phyloP scores from a whole-genome alignment of 2,888 invertebrate genomes.

The Colostygia pectinataria region DNA sequence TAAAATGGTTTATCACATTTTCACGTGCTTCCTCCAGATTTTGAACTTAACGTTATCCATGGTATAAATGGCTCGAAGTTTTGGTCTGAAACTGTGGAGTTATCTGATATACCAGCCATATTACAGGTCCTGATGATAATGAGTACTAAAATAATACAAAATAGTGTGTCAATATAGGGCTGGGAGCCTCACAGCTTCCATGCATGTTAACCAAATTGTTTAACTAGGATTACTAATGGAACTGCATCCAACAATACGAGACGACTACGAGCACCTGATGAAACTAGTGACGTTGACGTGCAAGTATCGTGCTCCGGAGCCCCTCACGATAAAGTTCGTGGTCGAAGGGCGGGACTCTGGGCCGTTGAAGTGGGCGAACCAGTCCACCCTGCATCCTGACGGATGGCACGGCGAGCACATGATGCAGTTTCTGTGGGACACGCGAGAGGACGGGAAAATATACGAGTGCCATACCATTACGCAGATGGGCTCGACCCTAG shows the following conservation, averaged over 20 bases:
- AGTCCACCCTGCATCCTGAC: conserved; percentile 54
- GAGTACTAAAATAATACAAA: no score
- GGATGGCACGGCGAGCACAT: conserved; percentile 65
- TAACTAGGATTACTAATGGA: conserved; percentile 71
- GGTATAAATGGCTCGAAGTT: no score
- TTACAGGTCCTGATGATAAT: no score
- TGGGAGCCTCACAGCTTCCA: no score
- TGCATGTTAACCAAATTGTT: conserved; percentile 31
- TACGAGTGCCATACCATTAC: conserved; percentile 70
- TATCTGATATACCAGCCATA: no score
- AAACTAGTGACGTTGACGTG: conserved; percentile 60
- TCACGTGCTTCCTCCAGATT: no score
- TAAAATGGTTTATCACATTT: no score
- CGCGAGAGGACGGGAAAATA: conserved; percentile 47
- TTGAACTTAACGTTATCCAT: no score
- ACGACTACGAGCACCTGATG: conserved; percentile 40
- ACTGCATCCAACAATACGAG: conserved; percentile 65
- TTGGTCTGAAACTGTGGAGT: no score
- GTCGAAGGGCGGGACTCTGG: conserved; percentile 51
- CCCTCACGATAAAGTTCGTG: conserved; percentile 67
- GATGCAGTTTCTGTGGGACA: conserved; percentile 62
- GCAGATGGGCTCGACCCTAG: conserved; percentile 59
- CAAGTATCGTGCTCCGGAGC: conserved; percentile 71
- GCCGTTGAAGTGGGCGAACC: conserved; percentile 51
- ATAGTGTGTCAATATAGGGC: no score